Evolutionary conservation across 2,888 invertebrate genomes (phyloP).

Genomic region (Heteromurus nitidus): DNA sequence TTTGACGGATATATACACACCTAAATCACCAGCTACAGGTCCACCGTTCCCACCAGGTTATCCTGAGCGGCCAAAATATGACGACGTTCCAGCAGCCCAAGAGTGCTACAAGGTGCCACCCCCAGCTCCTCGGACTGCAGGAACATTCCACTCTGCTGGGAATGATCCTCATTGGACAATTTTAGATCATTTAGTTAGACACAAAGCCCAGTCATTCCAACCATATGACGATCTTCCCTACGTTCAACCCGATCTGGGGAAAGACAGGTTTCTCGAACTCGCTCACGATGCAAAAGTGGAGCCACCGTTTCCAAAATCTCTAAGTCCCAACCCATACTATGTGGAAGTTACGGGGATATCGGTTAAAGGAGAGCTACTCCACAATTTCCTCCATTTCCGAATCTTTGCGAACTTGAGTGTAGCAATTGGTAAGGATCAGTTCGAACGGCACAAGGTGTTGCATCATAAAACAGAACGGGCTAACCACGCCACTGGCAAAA

Average conservation of each 20-base stretch:
- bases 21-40: neutral
- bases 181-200: constrained; percentile 24
- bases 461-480: constrained; percentile 28
- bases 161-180: constrained; percentile 38
- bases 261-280: neutral
- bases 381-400: constrained; percentile 63
- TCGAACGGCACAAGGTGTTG: constrained; percentile 15
- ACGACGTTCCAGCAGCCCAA: neutral
- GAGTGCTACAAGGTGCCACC: neutral
- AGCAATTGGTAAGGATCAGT: constrained; percentile 4
- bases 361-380: constrained; percentile 52
- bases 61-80: neutral
- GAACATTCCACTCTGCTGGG: constrained; percentile 13
- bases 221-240: constrained; percentile 45
- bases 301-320: constrained; percentile 1
- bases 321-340: constrained; percentile 53
- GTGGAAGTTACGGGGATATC: constrained; percentile 54
- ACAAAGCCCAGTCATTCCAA: constrained; percentile 44
- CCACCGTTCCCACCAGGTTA: neutral
- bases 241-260: neutral
- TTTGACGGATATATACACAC: neutral
- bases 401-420: constrained; percentile 47
- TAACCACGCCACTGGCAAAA: constrained; percentile 45
- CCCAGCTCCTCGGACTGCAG: neutral
- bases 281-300: neutral